Evolutionary conservation across 2,888 invertebrate species (phyloP).

Genomic region (Halictus quadricinctus): DNA sequence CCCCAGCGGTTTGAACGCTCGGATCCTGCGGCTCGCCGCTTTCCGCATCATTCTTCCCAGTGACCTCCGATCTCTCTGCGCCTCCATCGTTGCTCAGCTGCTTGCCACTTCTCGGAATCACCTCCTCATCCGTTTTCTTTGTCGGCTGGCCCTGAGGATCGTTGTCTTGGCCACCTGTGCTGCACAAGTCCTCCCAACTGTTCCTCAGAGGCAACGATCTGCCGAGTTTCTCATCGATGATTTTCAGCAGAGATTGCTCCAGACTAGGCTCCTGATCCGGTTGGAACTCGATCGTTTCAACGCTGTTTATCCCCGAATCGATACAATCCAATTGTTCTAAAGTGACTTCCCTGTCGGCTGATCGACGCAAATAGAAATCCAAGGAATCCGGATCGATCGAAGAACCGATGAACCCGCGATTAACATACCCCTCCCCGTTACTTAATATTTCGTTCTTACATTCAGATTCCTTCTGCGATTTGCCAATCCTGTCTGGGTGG

Average conservation of each 20-base stretch:
- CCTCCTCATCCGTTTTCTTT: slow-evolving; percentile 46
- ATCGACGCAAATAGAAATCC: slow-evolving; percentile 70
- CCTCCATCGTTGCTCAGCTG: slow-evolving; percentile 47
- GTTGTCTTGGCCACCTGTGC: slow-evolving; percentile 46
- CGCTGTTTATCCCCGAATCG: slow-evolving; percentile 81
- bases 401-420: slow-evolving; percentile 76
- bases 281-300: slow-evolving; percentile 80
- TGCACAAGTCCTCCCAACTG: slow-evolving; percentile 54
- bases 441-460: slow-evolving; percentile 15
- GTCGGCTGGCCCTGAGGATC: slow-evolving; percentile 40
- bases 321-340: slow-evolving; percentile 76
- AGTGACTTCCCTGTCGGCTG: slow-evolving; percentile 55
- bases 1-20: slow-evolving; percentile 34
- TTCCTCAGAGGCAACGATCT: slow-evolving; percentile 64
- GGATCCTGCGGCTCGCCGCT: slow-evolving; percentile 35
- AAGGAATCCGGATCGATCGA: slow-evolving; percentile 76
- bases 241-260: slow-evolving; percentile 79
- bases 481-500: slow-evolving; percentile 46
- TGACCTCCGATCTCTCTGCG: slow-evolving; percentile 57
- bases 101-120: slow-evolving; percentile 47
- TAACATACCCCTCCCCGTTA: slow-evolving; percentile 74
- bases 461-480: slow-evolving; percentile 23
- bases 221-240: slow-evolving; percentile 80
- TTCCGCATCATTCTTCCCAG: slow-evolving; percentile 56
- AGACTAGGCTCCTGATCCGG: slow-evolving; percentile 77